These are phyloP conservation scores for Drosophila conformis DNA, from an alignment of 2,888 invertebrate genomes.

Conservation along the genomic window DNA sequence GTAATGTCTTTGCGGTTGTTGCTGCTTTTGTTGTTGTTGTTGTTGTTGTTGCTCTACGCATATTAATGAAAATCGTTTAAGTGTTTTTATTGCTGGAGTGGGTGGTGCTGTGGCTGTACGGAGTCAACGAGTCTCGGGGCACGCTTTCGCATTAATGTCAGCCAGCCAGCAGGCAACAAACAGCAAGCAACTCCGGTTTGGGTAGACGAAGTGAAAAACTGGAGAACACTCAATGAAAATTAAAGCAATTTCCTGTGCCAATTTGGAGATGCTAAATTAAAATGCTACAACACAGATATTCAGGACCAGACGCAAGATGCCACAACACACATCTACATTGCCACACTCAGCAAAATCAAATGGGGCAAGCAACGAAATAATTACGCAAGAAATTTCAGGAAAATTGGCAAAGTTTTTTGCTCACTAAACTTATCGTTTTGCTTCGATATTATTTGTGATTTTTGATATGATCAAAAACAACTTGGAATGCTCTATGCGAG, in stretches of 20 bases:
- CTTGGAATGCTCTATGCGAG: not conserved
- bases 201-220: conserved; percentile 32
- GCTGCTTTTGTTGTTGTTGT: conserved; percentile 18
- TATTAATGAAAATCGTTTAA: conserved; percentile 74
- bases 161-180: conserved; percentile 22
- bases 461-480: not conserved
- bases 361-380: not conserved
- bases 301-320: conserved; percentile 25
- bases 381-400: not conserved
- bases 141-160: conserved; percentile 60
- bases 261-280: conserved; percentile 76
- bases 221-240: conserved; percentile 74
- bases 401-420: not conserved
- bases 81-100: conserved; percentile 46
- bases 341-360: conserved; percentile 1
- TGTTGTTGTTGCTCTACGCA: conserved; percentile 46
- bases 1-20: conserved; percentile 57
- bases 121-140: conserved; percentile 46
- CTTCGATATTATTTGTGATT: not conserved
- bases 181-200: conserved; percentile 57
- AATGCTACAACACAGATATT: conserved; percentile 36
- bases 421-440: not conserved
- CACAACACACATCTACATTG: not conserved
- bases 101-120: conserved; percentile 12
- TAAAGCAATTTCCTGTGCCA: conserved; percentile 80